Evolutionary conservation across 2,888 invertebrate species (phyloP).

Genomic region (Argyra leucocephala): DNA sequence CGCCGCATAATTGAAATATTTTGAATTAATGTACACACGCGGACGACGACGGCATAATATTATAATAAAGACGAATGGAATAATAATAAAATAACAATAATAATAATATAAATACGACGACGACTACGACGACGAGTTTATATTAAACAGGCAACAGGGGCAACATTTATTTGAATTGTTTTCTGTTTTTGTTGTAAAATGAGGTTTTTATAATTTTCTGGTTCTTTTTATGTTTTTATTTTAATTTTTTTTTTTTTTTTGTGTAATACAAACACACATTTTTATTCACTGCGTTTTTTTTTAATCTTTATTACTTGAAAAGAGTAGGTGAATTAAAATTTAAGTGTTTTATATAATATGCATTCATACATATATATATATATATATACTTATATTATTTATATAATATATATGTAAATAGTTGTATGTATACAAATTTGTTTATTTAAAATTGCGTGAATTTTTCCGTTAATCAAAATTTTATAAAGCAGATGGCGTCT

Average conservation of each 20-base stretch:
- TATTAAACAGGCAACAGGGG: neutral
- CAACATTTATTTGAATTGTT: neutral
- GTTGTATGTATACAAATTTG: neutral
- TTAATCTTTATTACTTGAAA: neutral
- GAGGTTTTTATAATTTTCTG: neutral
- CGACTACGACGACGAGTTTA: neutral
- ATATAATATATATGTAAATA: neutral
- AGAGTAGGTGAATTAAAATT: neutral
- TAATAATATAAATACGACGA: too few species aligned
- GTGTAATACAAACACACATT: slow-evolving; percentile 2
- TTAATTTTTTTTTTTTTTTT: too few species aligned
- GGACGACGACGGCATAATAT: too few species aligned
- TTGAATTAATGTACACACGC: neutral
- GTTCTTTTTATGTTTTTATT: neutral
- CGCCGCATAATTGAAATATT: slow-evolving; percentile 8
- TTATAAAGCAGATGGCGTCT: slow-evolving; percentile 9
- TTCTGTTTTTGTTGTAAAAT: neutral
- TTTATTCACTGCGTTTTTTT: neutral
- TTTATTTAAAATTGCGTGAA: slow-evolving; percentile 5
- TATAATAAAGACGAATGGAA: too few species aligned
- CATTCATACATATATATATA: neutral
- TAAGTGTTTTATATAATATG: neutral
- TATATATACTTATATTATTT: neutral
- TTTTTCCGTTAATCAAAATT: slow-evolving; percentile 10
- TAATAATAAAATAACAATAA: too few species aligned